Conservation (phyloP, 2,113 vertebrate genomes). For the Actinemys pallida region DNA sequence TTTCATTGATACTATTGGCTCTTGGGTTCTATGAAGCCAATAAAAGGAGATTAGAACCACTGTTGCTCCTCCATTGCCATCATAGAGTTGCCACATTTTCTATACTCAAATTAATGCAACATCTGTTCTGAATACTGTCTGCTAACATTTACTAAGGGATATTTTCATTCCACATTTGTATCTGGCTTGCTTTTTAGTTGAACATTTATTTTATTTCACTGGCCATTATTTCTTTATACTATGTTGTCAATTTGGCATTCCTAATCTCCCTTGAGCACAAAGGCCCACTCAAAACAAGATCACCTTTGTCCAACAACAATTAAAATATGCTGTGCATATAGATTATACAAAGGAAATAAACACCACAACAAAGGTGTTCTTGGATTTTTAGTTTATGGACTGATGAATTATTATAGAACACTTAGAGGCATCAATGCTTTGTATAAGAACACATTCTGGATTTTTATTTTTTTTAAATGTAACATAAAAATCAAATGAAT, state of each 20-base stretch:
- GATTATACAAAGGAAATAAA: conserved; percentile 70
- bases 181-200: conserved; percentile 64
- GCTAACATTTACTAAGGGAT: conserved; percentile 69
- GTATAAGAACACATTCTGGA: conserved; percentile 49
- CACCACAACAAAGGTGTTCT: conserved; percentile 42
- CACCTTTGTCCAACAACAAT: conserved; percentile 44
- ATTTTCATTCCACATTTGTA: conserved; percentile 65
- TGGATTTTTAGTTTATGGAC: conserved; percentile 45
- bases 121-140: conserved; percentile 72
- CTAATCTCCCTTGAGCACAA: conserved; percentile 43
- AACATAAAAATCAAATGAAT: conserved; percentile 53
- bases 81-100: conserved; percentile 77
- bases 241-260: conserved; percentile 48
- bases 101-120: conserved; percentile 75
- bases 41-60: conserved; percentile 58
- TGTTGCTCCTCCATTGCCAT: conserved; percentile 71
- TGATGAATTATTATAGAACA: conserved; percentile 46
- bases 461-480: background rate
- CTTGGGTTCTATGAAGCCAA: conserved; percentile 33
- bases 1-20: conserved; percentile 17
- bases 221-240: conserved; percentile 69
- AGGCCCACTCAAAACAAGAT: background rate
- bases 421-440: conserved; percentile 58
- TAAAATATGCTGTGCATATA: conserved; percentile 44
- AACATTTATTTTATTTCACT: conserved; percentile 69